Conservation (phyloP, 2,797 vertebrate genomes). For the Sternarchorhynchus goeldii region DNA sequence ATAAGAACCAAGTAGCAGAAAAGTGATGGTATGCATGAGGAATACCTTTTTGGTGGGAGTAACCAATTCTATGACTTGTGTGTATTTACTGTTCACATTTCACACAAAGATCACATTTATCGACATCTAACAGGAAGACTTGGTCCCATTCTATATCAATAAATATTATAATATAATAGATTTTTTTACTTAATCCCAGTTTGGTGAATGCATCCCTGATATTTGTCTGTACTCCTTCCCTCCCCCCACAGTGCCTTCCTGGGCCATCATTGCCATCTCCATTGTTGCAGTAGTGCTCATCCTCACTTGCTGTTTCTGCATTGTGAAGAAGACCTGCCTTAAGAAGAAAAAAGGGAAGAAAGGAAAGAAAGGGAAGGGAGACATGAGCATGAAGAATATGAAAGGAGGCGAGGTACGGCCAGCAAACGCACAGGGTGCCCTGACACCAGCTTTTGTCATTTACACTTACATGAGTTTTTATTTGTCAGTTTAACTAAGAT, state of each 20-base stretch:
- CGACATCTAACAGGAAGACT: too few relatives aligned
- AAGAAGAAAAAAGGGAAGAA: conserved; percentile 99
- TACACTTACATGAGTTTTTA: neutral
- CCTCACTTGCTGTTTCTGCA: conserved; percentile 97
- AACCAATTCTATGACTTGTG: too few relatives aligned
- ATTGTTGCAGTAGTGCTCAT: conserved; percentile 91
- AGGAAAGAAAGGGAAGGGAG: conserved; percentile 94
- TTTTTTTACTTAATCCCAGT: too few relatives aligned
- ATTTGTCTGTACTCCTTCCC: neutral
- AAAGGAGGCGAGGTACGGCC: conserved; percentile 80
- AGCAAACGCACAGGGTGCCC: neutral
- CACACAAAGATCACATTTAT: too few relatives aligned
- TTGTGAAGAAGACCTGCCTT: conserved; percentile 98
- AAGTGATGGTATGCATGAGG: too few relatives aligned
- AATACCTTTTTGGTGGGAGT: too few relatives aligned
- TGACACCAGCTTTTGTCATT: neutral
- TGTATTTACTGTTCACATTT: too few relatives aligned
- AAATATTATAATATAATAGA: too few relatives aligned
- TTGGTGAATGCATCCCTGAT: too few relatives aligned
- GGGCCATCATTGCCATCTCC: conserved; percentile 93
- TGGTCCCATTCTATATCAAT: too few relatives aligned
- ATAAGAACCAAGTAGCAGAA: too few relatives aligned
- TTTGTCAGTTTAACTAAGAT: neutral
- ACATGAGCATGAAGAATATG: conserved; percentile 81
- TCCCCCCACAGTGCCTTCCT: conserved; percentile 83